These are phyloP conservation scores for Paracentrotus lividus DNA, from an alignment of 53 echinoderm and acorn worm genomes.

Conservation along the genomic window DNA sequence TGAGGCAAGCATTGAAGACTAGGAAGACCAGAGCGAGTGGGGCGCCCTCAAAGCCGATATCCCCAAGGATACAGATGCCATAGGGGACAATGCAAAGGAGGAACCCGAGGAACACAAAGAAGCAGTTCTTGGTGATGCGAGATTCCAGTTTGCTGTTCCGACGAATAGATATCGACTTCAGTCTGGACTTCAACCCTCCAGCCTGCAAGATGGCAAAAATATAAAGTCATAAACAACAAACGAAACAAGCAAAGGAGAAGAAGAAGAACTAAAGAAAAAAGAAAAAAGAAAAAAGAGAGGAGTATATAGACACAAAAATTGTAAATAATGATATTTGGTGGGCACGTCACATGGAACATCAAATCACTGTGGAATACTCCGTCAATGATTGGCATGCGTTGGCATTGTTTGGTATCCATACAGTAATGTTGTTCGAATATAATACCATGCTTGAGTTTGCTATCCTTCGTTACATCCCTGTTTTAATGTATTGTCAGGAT, in stretches of 20 bases:
- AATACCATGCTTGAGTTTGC: no score
- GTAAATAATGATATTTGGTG: no score
- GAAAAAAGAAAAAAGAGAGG: no score
- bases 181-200: neutral
- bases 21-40: conserved; percentile 45
- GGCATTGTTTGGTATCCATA: no score
- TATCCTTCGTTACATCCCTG: no score
- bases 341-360: no score
- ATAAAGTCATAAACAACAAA: neutral
- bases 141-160: conserved; percentile 22
- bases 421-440: no score
- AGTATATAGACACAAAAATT: no score
- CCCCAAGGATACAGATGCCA: conserved; percentile 23
- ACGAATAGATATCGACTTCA: neutral
- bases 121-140: conserved; percentile 58
- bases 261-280: neutral
- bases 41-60: conserved; percentile 1
- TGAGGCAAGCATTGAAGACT: conserved; percentile 1
- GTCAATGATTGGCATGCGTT: no score
- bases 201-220: neutral
- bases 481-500: no score
- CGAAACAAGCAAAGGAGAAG: neutral
- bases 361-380: no score
- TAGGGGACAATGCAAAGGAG: conserved; percentile 54
- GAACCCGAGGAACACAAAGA: conserved; percentile 46